Percentiles rank a stretch among this genome's conserved stretches.
Conservation (phyloP, 2,888 invertebrate genomes). For the Teleiodes luculella region DNA sequence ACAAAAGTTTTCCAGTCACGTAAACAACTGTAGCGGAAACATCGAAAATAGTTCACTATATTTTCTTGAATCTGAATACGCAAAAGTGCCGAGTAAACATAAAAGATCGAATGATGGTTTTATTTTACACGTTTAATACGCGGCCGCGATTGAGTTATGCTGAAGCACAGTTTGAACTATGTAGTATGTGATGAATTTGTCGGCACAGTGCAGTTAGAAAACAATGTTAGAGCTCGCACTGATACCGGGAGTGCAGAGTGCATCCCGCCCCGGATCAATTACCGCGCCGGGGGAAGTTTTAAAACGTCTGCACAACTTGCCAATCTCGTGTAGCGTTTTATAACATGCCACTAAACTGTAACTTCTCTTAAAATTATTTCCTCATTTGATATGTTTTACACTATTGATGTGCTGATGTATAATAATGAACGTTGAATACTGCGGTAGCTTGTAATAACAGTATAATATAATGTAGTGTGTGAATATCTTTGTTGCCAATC, state of each 20-base stretch:
- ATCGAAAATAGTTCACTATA: background rate
- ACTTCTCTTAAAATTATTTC: too few species aligned
- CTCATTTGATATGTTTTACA: too few species aligned
- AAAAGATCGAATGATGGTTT: too few species aligned
- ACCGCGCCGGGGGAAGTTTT: conserved; percentile 44
- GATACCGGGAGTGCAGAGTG: background rate
- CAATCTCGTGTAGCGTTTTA: conserved; percentile 44
- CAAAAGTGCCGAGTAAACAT: too few species aligned
- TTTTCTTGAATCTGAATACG: background rate
- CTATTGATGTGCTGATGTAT: too few species aligned
- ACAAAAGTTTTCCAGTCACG: background rate
- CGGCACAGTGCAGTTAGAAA: background rate
- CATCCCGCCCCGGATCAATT: conserved; percentile 40
- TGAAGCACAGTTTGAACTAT: background rate
- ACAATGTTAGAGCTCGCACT: background rate
- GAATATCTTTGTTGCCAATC: too few species aligned
- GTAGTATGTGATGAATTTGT: background rate
- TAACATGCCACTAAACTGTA: conserved; percentile 25
- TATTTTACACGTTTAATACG: too few species aligned
- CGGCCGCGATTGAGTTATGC: background rate
- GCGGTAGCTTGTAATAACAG: too few species aligned
- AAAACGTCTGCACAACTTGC: conserved; percentile 48
- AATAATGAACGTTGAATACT: too few species aligned
- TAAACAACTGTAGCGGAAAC: background rate
- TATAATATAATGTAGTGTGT: too few species aligned